These are phyloP conservation scores for Molorchus minor DNA, from an alignment of 2,888 invertebrate species.

Conservation along the genomic window DNA sequence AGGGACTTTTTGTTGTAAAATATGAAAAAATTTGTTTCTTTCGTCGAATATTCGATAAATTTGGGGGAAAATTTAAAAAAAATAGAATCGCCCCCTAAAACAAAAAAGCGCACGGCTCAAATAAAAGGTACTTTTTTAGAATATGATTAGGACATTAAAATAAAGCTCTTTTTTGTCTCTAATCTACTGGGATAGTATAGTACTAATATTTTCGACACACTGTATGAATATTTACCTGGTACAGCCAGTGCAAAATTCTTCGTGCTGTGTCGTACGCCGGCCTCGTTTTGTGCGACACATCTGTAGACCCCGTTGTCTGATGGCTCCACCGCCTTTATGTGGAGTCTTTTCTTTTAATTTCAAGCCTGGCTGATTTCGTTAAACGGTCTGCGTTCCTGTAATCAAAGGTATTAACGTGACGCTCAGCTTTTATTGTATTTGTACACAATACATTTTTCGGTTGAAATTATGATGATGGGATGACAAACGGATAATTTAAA, in stretches of 20 bases:
- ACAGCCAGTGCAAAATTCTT: slow-evolving; percentile 67
- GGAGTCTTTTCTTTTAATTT: slow-evolving; percentile 70
- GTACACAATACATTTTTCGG: not conserved
- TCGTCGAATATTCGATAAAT: too few relatives aligned
- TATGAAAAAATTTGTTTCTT: too few relatives aligned
- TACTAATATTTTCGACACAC: not conserved
- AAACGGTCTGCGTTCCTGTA: slow-evolving; percentile 72
- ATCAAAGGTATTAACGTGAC: slow-evolving; percentile 30
- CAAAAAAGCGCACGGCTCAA: not conserved
- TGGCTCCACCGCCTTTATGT: slow-evolving; percentile 66
- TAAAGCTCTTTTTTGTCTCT: not conserved
- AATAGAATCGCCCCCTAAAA: too few relatives aligned
- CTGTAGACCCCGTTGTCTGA: slow-evolving; percentile 79
- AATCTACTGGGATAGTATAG: not conserved
- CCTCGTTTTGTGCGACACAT: slow-evolving; percentile 75
- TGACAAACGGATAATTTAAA: too few relatives aligned
- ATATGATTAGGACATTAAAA: not conserved
- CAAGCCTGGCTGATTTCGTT: slow-evolving; percentile 67
- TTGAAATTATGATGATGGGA: too few relatives aligned
- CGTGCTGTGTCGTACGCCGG: slow-evolving; percentile 67
- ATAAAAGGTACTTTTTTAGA: too few relatives aligned
- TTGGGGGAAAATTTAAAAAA: too few relatives aligned
- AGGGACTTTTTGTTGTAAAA: too few relatives aligned
- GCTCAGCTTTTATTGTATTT: slow-evolving; percentile 1
- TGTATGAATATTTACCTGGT: slow-evolving; percentile 59